Percentiles rank a stretch among this genome's conserved stretches.
phyloP scores from a whole-genome alignment of 2,797 vertebrate genomes.

The Hoplostethus atlanticus region DNA sequence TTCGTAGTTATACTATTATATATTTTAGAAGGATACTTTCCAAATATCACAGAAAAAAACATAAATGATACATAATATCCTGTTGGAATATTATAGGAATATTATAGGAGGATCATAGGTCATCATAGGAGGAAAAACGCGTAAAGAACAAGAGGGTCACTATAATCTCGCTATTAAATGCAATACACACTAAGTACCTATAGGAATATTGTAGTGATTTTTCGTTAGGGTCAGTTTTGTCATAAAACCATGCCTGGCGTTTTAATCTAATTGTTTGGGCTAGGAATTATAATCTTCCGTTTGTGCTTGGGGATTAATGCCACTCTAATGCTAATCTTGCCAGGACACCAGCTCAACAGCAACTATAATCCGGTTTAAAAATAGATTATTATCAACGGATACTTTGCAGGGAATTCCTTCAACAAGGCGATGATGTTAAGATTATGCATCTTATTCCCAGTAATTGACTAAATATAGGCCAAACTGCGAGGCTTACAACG shows the following conservation, averaged over 20 bases:
- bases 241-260: not conserved
- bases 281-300: conserved; percentile 14
- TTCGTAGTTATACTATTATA: too few relatives aligned
- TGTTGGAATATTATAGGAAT: too few relatives aligned
- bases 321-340: conserved; percentile 24
- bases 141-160: too few relatives aligned
- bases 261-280: conserved; percentile 47
- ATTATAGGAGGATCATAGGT: too few relatives aligned
- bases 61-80: too few relatives aligned
- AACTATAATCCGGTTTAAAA: conserved; percentile 62
- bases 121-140: too few relatives aligned
- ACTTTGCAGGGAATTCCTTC: conserved; percentile 26
- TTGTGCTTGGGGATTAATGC: conserved; percentile 59
- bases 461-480: not conserved
- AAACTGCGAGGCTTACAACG: conserved; percentile 21
- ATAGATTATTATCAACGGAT: conserved; percentile 39
- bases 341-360: conserved; percentile 55
- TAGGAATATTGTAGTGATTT: too few relatives aligned
- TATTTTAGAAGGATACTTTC: too few relatives aligned
- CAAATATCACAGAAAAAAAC: too few relatives aligned
- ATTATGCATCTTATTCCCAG: conserved; percentile 5
- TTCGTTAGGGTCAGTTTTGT: not conserved
- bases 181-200: too few relatives aligned
- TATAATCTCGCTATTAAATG: too few relatives aligned
- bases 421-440: conserved; percentile 7